Conservation (phyloP, 2,888 invertebrate genomes). For the Nipponacmea schrenckii region DNA sequence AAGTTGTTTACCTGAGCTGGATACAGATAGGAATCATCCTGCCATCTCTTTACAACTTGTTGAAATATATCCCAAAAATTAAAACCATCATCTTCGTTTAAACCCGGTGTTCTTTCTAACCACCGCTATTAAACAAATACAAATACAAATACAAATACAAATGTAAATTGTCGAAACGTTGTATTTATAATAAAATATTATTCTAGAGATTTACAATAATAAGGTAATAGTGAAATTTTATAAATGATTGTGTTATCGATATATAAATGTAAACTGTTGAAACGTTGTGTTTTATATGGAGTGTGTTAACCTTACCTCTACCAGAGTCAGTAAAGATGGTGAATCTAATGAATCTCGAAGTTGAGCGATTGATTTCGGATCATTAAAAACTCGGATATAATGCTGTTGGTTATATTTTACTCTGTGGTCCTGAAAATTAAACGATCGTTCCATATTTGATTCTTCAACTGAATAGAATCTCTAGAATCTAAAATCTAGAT, state of each 20-base stretch:
- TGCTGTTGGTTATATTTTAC: conserved; percentile 91
- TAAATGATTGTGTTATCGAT: no score
- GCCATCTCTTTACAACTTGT: conserved; percentile 72
- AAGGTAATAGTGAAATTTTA: no score
- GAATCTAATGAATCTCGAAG: conserved; percentile 81
- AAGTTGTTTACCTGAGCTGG: conserved; percentile 59
- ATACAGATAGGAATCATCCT: conserved; percentile 69
- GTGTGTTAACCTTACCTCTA: conserved; percentile 74
- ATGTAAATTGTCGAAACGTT: no score
- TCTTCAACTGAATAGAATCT: no score
- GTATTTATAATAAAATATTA: neutral
- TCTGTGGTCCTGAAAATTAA: conserved; percentile 77
- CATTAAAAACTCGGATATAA: conserved; percentile 83
- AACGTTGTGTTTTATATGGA: no score
- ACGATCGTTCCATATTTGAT: neutral
- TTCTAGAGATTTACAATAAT: neutral
- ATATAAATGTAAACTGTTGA: no score
- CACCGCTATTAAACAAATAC: conserved; percentile 73
- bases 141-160: conserved; percentile 1
- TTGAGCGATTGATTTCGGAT: conserved; percentile 73
- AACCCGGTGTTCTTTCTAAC: conserved; percentile 93
- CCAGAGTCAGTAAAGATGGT: conserved; percentile 85
- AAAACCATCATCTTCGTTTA: conserved; percentile 79
- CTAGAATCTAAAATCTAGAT: neutral
- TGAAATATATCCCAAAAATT: conserved; percentile 95